Base-by-base conservation (phyloP, 2,888 invertebrate species). In the Cryptus viduatorius region DNA sequence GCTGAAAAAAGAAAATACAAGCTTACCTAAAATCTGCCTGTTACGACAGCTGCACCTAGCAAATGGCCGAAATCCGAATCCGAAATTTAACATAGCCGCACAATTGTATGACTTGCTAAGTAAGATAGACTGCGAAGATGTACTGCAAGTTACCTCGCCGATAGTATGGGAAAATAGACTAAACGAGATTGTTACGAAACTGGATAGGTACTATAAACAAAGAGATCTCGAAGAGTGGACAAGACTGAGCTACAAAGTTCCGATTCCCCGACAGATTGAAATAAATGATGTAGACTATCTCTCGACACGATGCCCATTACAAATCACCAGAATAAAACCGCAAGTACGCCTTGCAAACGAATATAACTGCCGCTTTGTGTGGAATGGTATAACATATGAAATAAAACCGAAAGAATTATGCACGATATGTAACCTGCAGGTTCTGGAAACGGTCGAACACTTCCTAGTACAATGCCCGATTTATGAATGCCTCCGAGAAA, bases 11-110 rank as follows among this genome's bases (percentile, higher is more conserved):
- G 16, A 48, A 4, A 64, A 72, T 7, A n/a, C 56, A 2, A 46
- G 31, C 3, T 44, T 59, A 14, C 72, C 79, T 7, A 71, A 64
- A n/a, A 56, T 72, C 14, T 79, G 72, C 29, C 29, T 59, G 19
- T n/a, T 44, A 10, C 68, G 68, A 7, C 68, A 8, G 3, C 19
- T 68, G 14, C 46, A 68, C 24, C 37, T 37, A 42, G 68, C 68
- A 42, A 46, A 46, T 46, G 46, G 14, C 8, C 46, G 10, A 8
- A 46, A 46, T 46, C 8, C 46, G 10, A 46, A 46, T 46, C 8
- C 29, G n/a, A n/a, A 19, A 14, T 68, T 31, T 42, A 68, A 68
- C 68, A 19, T 12, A 16, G 24, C 31, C 12, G n/a, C 48, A n/a
- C 68, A 68, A 42, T 12, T 68, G 19, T 8, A 19, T 4, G 24